Evolutionary conservation across 2,113 vertebrate species (phyloP).

Genomic region (Theristicus caerulescens): DNA sequence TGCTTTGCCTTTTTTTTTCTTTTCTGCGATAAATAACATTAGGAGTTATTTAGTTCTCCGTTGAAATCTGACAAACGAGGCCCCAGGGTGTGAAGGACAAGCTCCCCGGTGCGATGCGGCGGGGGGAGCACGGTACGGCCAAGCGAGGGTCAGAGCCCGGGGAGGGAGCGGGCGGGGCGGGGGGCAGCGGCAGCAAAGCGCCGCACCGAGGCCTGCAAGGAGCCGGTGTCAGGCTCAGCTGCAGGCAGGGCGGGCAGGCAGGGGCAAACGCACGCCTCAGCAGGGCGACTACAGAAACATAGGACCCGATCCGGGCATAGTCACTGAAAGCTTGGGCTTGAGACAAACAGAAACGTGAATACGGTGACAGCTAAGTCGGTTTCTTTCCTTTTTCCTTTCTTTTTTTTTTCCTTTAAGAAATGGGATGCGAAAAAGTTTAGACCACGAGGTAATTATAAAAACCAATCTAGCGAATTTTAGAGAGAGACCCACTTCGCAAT

Average conservation of each 20-base stretch:
- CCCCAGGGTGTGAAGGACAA: neutral
- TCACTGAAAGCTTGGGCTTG: neutral
- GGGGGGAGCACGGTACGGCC: neutral
- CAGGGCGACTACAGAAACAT: neutral
- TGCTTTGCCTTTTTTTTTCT: neutral
- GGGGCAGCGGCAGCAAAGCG: neutral
- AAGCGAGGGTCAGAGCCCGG: neutral
- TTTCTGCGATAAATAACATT: neutral
- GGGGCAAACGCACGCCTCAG: neutral
- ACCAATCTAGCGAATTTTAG: conserved; percentile 50
- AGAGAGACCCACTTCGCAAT: conserved; percentile 34
- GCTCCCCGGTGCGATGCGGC: neutral
- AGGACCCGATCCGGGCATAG: neutral
- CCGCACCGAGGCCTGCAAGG: neutral
- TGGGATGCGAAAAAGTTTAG: neutral
- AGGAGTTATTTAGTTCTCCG: neutral
- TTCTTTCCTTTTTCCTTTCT: accelerated
- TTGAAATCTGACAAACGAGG: neutral
- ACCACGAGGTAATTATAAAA: conserved; percentile 63
- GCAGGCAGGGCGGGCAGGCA: neutral
- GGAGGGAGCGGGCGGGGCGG: neutral
- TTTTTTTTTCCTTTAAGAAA: neutral
- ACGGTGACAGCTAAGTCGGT: neutral
- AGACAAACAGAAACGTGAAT: neutral
- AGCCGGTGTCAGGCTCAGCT: neutral